These are phyloP conservation scores for Seriola aureovittata DNA, from an alignment of 2,113 vertebrate species.

Conservation along the genomic window DNA sequence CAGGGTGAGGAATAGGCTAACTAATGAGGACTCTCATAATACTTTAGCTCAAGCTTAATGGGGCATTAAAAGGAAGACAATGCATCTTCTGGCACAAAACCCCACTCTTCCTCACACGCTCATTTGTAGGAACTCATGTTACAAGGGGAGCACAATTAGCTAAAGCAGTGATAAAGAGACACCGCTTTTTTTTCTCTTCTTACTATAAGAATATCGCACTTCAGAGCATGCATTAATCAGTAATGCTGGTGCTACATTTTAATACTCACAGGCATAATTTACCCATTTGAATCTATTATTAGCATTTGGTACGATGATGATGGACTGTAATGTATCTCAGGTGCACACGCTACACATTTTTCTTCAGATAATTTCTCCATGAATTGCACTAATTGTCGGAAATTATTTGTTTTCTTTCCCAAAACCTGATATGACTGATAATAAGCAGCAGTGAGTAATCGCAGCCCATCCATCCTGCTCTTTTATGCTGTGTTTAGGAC, in stretches of 20 bases:
- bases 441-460: slow-evolving; percentile 22
- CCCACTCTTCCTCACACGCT: slow-evolving; percentile 74
- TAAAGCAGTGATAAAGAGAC: slow-evolving; percentile 74
- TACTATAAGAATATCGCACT: slow-evolving; percentile 63
- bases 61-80: slow-evolving; percentile 86
- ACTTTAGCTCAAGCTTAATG: slow-evolving; percentile 85
- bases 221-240: slow-evolving; percentile 65
- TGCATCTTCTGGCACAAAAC: slow-evolving; percentile 83
- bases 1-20: slow-evolving; percentile 81
- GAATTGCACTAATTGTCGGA: slow-evolving; percentile 7
- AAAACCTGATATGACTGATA: slow-evolving; percentile 55
- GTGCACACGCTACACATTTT: background rate
- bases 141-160: slow-evolving; percentile 82
- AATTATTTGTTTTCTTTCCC: slow-evolving; percentile 8
- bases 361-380: slow-evolving; percentile 6
- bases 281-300: slow-evolving; percentile 36
- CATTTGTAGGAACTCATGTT: slow-evolving; percentile 84
- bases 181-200: slow-evolving; percentile 19
- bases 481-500: slow-evolving; percentile 30
- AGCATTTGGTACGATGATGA: background rate
- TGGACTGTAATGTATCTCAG: slow-evolving; percentile 5
- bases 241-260: slow-evolving; percentile 13
- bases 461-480: slow-evolving; percentile 38
- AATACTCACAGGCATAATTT: slow-evolving; percentile 43
- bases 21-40: slow-evolving; percentile 86